A percentile compares a stretch with the other conserved stretches of the same genome.
Conservation (phyloP, 2,113 vertebrate species). For the Struthidea cinerea region DNA sequence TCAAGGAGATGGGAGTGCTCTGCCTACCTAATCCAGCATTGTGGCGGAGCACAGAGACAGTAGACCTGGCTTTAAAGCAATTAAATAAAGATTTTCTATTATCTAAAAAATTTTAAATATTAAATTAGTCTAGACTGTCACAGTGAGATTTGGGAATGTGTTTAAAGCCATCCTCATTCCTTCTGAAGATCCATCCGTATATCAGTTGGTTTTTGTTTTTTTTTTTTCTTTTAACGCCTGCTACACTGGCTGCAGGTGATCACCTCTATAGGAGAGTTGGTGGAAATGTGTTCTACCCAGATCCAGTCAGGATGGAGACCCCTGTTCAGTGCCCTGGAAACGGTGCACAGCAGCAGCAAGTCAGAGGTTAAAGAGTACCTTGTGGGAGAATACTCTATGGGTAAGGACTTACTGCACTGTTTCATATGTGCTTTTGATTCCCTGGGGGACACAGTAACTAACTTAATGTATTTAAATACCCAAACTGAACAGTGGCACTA, state of each 20-base stretch:
- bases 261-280: slow-evolving; percentile 94
- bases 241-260: slow-evolving; percentile 78
- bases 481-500: not conserved
- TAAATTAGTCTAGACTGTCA: not conserved
- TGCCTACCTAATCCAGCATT: not conserved
- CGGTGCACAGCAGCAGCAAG: slow-evolving; percentile 85
- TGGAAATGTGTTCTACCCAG: slow-evolving; percentile 93
- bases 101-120: not conserved
- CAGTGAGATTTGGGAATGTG: not conserved
- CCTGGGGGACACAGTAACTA: not conserved
- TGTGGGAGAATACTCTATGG: slow-evolving; percentile 91
- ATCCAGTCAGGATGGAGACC: slow-evolving; percentile 97
- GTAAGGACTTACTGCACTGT: slow-evolving; percentile 61
- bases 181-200: not conserved
- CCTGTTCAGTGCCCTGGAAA: slow-evolving; percentile 93
- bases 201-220: not conserved
- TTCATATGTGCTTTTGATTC: not conserved
- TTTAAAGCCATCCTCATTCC: not conserved
- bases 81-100: not conserved
- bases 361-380: slow-evolving; percentile 92
- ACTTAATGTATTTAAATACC: not conserved
- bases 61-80: not conserved
- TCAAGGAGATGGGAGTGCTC: not conserved
- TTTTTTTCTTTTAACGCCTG: not conserved
- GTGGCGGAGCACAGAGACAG: not conserved